Evolutionary conservation across 37 sponge, comb jelly and placozoan genomes (phyloP).

Genomic region (Beroe ovata): DNA sequence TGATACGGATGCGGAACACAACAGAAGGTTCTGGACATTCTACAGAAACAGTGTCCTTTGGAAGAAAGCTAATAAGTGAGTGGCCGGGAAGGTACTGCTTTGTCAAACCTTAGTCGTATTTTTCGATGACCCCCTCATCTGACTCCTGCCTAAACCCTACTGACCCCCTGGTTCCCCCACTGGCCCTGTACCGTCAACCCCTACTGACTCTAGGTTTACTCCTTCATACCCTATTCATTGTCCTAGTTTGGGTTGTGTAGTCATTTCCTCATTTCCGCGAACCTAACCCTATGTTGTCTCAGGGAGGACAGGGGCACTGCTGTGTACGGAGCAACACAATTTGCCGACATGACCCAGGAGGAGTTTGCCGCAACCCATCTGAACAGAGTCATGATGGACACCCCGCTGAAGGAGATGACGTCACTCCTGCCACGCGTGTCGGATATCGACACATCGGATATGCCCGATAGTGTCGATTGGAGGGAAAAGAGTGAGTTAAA

Average conservation of each 20-base stretch:
- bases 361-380: slow-evolving; percentile 23
- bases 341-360: slow-evolving; percentile 40
- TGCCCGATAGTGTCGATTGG: slow-evolving; percentile 54
- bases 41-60: slow-evolving; percentile 13
- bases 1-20: slow-evolving; percentile 23
- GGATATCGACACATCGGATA: neutral
- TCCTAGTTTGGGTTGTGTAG: no score
- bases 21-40: slow-evolving; percentile 36
- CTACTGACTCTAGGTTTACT: no score
- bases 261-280: no score
- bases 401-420: neutral
- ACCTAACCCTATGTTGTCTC: no score
- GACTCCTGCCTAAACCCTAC: no score
- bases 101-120: no score
- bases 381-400: neutral
- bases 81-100: no score
- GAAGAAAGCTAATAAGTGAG: slow-evolving; percentile 3
- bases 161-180: no score
- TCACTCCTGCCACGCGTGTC: neutral
- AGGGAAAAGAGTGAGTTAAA: neutral
- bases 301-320: slow-evolving; percentile 25
- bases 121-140: no score
- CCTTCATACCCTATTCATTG: no score
- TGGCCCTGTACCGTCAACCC: no score
- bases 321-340: slow-evolving; percentile 49